These are phyloP conservation scores for Platerodrilus igneus DNA, from an alignment of 2,888 invertebrate species.

Conservation along the genomic window DNA sequence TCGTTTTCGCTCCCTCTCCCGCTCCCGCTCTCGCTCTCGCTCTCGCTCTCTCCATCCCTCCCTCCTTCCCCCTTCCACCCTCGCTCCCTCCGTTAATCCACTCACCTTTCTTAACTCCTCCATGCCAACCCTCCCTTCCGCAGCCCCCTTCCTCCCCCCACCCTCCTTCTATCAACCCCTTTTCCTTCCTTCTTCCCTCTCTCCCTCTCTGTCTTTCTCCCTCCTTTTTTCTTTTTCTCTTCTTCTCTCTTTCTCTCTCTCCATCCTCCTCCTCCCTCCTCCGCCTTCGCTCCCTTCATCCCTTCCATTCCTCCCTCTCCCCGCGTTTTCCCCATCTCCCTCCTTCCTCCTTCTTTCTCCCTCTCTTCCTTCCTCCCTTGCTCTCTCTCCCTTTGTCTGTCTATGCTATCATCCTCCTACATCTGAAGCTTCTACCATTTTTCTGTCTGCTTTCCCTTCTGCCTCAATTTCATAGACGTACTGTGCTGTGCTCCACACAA, in stretches of 20 bases:
- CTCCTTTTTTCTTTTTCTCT: neutral
- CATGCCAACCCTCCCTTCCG: neutral
- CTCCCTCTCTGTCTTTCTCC: neutral
- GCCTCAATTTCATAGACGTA: too few relatives aligned
- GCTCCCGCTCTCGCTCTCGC: too few relatives aligned
- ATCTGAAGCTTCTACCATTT: too few relatives aligned
- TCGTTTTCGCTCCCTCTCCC: too few relatives aligned
- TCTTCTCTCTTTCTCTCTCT: too few relatives aligned
- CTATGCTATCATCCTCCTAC: too few relatives aligned
- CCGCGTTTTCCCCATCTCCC: neutral
- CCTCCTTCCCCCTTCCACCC: neutral
- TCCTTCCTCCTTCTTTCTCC: neutral
- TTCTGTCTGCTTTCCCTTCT: too few relatives aligned
- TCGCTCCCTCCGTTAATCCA: neutral
- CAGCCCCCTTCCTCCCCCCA: neutral
- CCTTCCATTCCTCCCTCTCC: neutral
- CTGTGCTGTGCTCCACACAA: too few relatives aligned
- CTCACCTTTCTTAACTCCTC: neutral
- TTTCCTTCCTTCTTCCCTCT: neutral
- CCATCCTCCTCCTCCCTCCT: neutral
- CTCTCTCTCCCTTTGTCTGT: too few relatives aligned
- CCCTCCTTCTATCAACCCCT: neutral
- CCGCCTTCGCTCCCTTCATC: neutral
- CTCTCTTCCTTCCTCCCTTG: neutral
- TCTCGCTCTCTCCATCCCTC: too few relatives aligned